phyloP scores from a whole-genome alignment of 2,888 invertebrate genomes.

The Hirtodrosophila duncani region DNA sequence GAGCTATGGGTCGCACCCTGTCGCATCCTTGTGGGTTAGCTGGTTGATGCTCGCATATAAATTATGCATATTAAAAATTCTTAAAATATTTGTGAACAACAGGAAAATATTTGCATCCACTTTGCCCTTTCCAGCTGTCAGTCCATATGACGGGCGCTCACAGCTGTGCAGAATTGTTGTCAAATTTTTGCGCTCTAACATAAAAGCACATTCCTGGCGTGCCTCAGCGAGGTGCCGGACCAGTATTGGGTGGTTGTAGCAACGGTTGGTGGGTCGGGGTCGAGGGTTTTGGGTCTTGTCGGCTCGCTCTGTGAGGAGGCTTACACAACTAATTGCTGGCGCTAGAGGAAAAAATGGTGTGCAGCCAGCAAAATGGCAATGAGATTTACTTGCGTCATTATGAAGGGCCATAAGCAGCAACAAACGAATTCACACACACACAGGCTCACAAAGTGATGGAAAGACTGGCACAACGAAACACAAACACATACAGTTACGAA shows the following conservation, averaged over 20 bases:
- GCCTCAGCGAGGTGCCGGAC: constrained; percentile 6
- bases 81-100: constrained; percentile 49
- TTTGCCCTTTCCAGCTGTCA: constrained; percentile 45
- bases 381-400: constrained; percentile 66
- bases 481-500: too few relatives aligned
- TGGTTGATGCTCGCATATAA: too few relatives aligned
- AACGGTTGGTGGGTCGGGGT: neutral
- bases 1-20: too few relatives aligned
- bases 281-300: constrained; percentile 19
- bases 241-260: neutral
- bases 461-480: too few relatives aligned
- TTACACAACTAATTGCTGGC: constrained; percentile 60
- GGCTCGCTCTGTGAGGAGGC: constrained; percentile 19
- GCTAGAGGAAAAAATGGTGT: constrained; percentile 52
- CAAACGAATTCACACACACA: constrained; percentile 15
- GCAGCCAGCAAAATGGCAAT: constrained; percentile 65
- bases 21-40: too few relatives aligned
- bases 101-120: constrained; percentile 68
- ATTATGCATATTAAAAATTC: constrained; percentile 73
- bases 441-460: neutral
- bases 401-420: constrained; percentile 53
- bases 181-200: constrained; percentile 61
- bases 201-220: constrained; percentile 54
- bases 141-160: constrained; percentile 15
- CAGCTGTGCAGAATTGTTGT: constrained; percentile 58